These are phyloP conservation scores for Aurelia sp. DNA, from an alignment of 30 jellyfish, hydroid and myxozoan species.

Conservation along the genomic window DNA sequence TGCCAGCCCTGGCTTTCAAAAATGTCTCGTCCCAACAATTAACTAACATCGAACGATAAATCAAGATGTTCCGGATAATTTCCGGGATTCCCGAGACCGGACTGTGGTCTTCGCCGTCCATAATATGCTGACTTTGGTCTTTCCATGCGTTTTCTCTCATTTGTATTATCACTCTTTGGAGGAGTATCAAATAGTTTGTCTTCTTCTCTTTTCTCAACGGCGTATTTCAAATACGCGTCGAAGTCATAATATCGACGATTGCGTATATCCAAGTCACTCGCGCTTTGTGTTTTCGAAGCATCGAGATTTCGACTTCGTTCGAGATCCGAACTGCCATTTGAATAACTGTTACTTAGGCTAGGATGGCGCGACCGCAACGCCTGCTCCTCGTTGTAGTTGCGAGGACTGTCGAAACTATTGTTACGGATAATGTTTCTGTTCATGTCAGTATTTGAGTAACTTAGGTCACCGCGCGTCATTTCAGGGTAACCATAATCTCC, in stretches of 20 bases:
- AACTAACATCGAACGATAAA: conserved; percentile 4
- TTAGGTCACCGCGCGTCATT: background rate
- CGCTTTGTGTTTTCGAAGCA: background rate
- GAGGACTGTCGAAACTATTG: conserved; percentile 16
- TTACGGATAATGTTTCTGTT: background rate
- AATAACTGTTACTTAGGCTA: background rate
- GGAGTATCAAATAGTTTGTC: conserved; percentile 24
- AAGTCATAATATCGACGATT: conserved; percentile 36
- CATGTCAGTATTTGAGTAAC: background rate
- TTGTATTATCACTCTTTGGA: background rate
- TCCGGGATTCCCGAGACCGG: conserved; percentile 1
- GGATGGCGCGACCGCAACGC: background rate
- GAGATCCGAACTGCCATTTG: background rate
- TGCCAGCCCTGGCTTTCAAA: too few relatives aligned
- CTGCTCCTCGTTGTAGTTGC: background rate
- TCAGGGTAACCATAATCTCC: background rate
- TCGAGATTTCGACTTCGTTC: background rate
- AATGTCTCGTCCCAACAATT: too few relatives aligned
- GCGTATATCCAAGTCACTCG: background rate
- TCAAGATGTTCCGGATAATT: background rate
- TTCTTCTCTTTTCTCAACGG: conserved; percentile 34
- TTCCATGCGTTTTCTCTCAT: conserved; percentile 14
- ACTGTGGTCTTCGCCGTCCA: conserved; percentile 37
- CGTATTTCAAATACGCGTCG: conserved; percentile 44
- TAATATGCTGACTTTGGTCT: conserved; percentile 26